Evolutionary conservation across 2,888 invertebrate species (phyloP).

Genomic region (Ernsta delagoae): DNA sequence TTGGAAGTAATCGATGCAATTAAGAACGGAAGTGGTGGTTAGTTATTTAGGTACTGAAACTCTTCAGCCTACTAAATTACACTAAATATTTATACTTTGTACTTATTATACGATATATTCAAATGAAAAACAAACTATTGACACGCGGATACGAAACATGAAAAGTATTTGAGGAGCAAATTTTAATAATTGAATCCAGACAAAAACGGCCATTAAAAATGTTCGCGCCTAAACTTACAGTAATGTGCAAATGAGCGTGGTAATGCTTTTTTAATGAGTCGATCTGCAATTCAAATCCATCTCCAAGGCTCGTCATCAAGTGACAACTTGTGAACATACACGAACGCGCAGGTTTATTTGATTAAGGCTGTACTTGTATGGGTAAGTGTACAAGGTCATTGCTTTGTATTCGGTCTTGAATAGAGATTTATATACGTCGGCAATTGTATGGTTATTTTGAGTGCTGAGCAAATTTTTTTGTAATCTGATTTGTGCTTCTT

Average conservation of each 20-base stretch:
- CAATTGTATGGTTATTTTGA: too few species aligned
- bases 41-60: too few species aligned
- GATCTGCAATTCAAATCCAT: slow-evolving; percentile 36
- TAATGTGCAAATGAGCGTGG: slow-evolving; percentile 23
- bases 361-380: slow-evolving; percentile 5
- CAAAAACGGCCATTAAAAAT: slow-evolving; percentile 21
- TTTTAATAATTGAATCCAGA: neutral
- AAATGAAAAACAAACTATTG: too few species aligned
- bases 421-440: neutral
- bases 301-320: slow-evolving; percentile 19
- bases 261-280: slow-evolving; percentile 35
- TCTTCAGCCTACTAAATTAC: too few species aligned
- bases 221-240: slow-evolving; percentile 21
- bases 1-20: slow-evolving; percentile 1
- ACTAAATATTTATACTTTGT: too few species aligned
- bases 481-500: too few species aligned
- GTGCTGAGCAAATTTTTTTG: too few species aligned
- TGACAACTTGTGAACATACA: slow-evolving; percentile 28
- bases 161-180: too few species aligned
- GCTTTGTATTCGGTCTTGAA: slow-evolving; percentile 5
- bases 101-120: neutral
- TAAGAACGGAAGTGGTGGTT: neutral
- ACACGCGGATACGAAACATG: too few species aligned
- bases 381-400: slow-evolving; percentile 7
- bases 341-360: slow-evolving; percentile 19